Percentiles rank a stretch among this genome's conserved stretches.
Evolutionary conservation across 2,797 vertebrate genomes (phyloP).

Genomic region (Pangasius djambal): DNA sequence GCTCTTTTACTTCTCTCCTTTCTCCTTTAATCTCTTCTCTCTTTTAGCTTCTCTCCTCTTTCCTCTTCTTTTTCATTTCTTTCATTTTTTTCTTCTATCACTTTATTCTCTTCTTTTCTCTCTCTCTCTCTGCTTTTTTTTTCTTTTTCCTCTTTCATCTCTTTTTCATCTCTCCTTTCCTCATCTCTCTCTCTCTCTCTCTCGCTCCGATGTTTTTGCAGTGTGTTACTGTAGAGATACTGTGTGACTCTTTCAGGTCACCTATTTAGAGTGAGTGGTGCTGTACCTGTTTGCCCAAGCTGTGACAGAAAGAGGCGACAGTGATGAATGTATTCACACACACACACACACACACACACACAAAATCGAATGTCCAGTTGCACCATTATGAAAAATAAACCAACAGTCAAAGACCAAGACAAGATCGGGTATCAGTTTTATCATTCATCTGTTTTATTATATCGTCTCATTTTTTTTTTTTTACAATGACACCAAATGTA

Average conservation of each 20-base stretch:
- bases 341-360: slow-evolving; percentile 9
- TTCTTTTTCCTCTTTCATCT: background rate
- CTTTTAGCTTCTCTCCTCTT: background rate
- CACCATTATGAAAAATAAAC: background rate
- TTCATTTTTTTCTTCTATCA: background rate
- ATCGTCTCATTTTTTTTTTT: slow-evolving; percentile 60
- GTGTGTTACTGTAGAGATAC: background rate
- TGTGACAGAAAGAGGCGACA: slow-evolving; percentile 63
- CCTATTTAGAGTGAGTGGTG: slow-evolving; percentile 14
- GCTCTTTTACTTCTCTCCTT: background rate
- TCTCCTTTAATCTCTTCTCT: background rate
- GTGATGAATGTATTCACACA: slow-evolving; percentile 20
- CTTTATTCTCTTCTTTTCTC: no score
- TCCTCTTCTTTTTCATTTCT: background rate
- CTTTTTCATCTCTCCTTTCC: no score
- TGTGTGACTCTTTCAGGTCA: slow-evolving; percentile 29
- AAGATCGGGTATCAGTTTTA: slow-evolving; percentile 56
- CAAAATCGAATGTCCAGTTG: background rate
- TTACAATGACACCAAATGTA: slow-evolving; percentile 78
- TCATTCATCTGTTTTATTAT: slow-evolving; percentile 79
- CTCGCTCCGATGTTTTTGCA: background rate
- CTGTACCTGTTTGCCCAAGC: slow-evolving; percentile 6
- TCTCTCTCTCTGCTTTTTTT: background rate
- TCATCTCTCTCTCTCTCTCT: background rate
- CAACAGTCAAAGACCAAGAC: slow-evolving; percentile 44